Evolutionary conservation across 30 jellyfish, hydroid and myxozoan species (phyloP).

Genomic region (Aurelia sp.): DNA sequence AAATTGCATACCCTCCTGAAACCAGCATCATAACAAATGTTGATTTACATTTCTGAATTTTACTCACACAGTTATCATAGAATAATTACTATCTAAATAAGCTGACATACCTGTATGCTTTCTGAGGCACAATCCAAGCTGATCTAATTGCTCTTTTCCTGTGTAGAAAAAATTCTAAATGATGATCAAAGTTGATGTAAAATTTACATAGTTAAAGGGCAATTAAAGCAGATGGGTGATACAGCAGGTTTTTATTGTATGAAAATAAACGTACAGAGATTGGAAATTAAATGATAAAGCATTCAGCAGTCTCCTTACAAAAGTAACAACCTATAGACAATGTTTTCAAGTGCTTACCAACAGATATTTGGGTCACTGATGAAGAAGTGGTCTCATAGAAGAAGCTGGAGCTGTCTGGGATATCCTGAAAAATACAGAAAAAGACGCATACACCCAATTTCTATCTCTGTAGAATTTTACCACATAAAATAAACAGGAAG

Average conservation of each 20-base stretch:
- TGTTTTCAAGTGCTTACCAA: conserved; percentile 22
- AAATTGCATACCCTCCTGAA: too few species aligned
- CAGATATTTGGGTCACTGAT: conserved; percentile 34
- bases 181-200: background rate
- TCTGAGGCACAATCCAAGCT: background rate
- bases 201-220: too few species aligned
- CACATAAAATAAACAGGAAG: too few species aligned
- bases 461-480: too few species aligned
- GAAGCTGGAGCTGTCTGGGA: conserved; percentile 53
- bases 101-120: background rate
- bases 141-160: conserved; percentile 13
- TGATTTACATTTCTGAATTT: background rate
- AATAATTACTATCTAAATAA: background rate
- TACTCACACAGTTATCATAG: background rate
- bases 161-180: background rate
- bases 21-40: too few species aligned
- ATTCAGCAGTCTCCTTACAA: too few species aligned
- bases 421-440: conserved; percentile 9
- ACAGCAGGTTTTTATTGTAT: too few species aligned
- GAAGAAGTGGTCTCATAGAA: conserved; percentile 50
- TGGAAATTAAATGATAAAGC: too few species aligned
- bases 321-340: too few species aligned
- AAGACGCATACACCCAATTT: too few species aligned
- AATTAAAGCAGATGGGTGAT: too few species aligned
- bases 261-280: too few species aligned